phyloP scores from a whole-genome alignment of 2,888 invertebrate genomes.

The Invenusta paracnida region DNA sequence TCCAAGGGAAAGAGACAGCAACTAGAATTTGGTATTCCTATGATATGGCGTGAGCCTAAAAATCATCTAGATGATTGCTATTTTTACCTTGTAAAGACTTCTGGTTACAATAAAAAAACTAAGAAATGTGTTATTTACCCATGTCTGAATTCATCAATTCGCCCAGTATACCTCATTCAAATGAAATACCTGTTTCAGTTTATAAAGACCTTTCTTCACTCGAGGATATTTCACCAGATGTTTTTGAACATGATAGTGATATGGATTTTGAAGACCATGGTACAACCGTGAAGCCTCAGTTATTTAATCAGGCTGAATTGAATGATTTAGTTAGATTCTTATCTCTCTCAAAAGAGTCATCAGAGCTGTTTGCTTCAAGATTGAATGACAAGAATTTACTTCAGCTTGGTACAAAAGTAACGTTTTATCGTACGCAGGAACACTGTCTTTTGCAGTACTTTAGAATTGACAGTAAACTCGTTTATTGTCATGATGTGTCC shows the following conservation, averaged over 20 bases:
- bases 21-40: background rate
- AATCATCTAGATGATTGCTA: background rate
- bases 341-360: constrained; percentile 19
- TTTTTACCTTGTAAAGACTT: background rate
- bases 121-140: background rate
- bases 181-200: constrained; percentile 21
- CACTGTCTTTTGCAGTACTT: constrained; percentile 14
- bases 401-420: constrained; percentile 13
- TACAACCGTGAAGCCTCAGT: background rate
- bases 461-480: background rate
- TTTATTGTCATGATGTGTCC: background rate
- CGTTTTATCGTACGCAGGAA: background rate
- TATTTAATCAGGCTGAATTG: constrained; percentile 4
- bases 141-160: background rate
- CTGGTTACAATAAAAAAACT: constrained; percentile 5
- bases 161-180: background rate
- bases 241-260: background rate
- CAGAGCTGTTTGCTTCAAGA: constrained; percentile 2
- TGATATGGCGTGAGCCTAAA: background rate
- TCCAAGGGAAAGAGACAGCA: too few relatives aligned
- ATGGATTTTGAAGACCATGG: constrained; percentile 13
- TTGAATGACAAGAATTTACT: constrained; percentile 17
- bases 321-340: background rate
- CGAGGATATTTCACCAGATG: constrained; percentile 8
- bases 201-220: constrained; percentile 6